phyloP scores from a whole-genome alignment of 2,797 vertebrate genomes.

The Pipistrellus nathusii region DNA sequence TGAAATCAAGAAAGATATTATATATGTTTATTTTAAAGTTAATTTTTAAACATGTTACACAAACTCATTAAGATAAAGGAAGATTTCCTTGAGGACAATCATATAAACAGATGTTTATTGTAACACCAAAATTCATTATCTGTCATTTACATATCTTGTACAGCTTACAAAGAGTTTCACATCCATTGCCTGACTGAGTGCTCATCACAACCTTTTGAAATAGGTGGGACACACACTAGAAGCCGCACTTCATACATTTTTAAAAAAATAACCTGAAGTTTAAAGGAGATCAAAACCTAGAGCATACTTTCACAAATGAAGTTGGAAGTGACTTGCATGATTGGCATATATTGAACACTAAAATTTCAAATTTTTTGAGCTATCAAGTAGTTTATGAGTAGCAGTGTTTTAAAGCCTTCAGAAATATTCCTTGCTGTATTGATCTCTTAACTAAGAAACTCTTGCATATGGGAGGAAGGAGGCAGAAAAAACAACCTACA shows the following conservation, averaged over 20 bases:
- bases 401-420: slow-evolving; percentile 37
- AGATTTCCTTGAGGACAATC: slow-evolving; percentile 10
- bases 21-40: neutral
- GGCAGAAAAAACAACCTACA: neutral
- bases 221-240: neutral
- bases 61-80: slow-evolving; percentile 27
- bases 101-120: slow-evolving; percentile 70
- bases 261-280: neutral
- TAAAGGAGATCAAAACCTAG: slow-evolving; percentile 37
- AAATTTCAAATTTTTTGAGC: neutral
- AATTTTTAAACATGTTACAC: neutral
- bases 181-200: neutral
- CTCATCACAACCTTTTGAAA: slow-evolving; percentile 9
- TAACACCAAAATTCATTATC: slow-evolving; percentile 48
- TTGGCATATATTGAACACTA: neutral
- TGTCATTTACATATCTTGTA: slow-evolving; percentile 54
- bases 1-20: too few species aligned
- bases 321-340: neutral
- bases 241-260: neutral
- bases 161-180: slow-evolving; percentile 46
- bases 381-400: slow-evolving; percentile 40
- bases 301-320: neutral
- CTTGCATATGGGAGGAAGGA: slow-evolving; percentile 3
- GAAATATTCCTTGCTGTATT: neutral
- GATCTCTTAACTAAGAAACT: slow-evolving; percentile 51